Base-by-base conservation (phyloP, 1,140 invertebrate species). In the Ericerus pela region DNA sequence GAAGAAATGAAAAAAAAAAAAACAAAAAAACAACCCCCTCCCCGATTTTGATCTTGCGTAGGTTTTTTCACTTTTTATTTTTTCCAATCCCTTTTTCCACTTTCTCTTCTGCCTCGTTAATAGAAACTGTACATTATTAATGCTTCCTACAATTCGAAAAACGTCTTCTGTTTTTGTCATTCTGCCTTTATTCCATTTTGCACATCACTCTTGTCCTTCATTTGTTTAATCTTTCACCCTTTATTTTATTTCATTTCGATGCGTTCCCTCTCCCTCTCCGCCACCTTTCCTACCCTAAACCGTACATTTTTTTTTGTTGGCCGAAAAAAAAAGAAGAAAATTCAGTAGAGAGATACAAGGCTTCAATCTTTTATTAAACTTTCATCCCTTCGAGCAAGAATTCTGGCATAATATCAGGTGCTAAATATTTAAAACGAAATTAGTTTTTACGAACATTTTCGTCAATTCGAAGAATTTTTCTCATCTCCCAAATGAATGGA, bases 341-440 rank as follows among this genome's bases (percentile, higher is more conserved):
- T n/a, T n/a, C n/a, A 12, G 8, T 10, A 5, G 37, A 5, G 12
- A 24, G 12, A 10, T 14, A 22, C 16, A 24, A 24, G 41, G 26
- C 41, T 47, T 41, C 37, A 41, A 41, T 41, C 37, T 41, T 47
- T 47, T 47, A 47, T 47, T 47, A 47, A 47, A 47, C 41, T 47
- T 47, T 24, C 41, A 47, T 47, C 16, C 41, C 41, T 22, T 24
- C 20, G 41, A 24, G 10, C 10, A 16, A 10, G 41, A 47, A 47
- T 47, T 20, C 41, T 22, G 4, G 2, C 11, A 24, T 47, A 47
- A 47, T 47, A 47, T 47, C 41, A 47, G 41, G 41, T 47, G 41
- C 41, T 47, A 47, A 47, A 47, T 47, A 47, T 47, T 47, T 47
- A 18, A 47, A 47, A 47, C 20, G 41, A 47, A 47, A 47, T 47